Base-by-base conservation (phyloP, 2,888 invertebrate species). In the Tanypteryx hageni region DNA sequence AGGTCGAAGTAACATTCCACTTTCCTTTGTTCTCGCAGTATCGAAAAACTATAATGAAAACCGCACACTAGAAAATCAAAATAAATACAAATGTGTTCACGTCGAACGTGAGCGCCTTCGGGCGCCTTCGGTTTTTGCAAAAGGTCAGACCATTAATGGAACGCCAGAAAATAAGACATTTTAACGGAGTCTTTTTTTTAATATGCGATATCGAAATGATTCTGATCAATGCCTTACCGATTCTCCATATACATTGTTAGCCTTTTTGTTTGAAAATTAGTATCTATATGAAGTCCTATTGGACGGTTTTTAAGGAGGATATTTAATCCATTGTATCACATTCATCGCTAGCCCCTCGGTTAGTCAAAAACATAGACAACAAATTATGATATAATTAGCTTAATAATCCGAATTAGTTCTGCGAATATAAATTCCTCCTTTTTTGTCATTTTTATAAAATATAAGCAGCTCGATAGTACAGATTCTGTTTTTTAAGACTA, bases 1-100 rank as follows among this genome's bases (percentile, higher is more conserved):
- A 18, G 76, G 76, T 76, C 76, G 22, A 76, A 27, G 76, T 76
- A 76, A 22, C 7, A 76, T 76, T 76, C 27, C 44, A 44, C 1
- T 13, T 27, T 76, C 4, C 8, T 76, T 27, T 68, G 68, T 22
- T 5, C 11, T 13, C 76, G 7, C 76, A 27, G 9, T 76, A 76
- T 76, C 76, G 76, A 18, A 76, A 76, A 76, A 27, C 76, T n/a
- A 76, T 76, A 76, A 76, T 76, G 76, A 76, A 76, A 27, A 76
- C n/a, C 27, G 1, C 44, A 0, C 22, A 76, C 76, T 76, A 13
- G 22, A 76, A 76, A 76, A 76, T 76, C 27, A 13, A 27, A 76
- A 76, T 76, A 76, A 10, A 76, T 27, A 27, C n/a, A 76, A 76
- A 76, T 76, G 9, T 27, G 27, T 18, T 76, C 76, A 8, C 76